phyloP scores from a whole-genome alignment of 2,113 vertebrate species.

The Lanius ludovicianus region DNA sequence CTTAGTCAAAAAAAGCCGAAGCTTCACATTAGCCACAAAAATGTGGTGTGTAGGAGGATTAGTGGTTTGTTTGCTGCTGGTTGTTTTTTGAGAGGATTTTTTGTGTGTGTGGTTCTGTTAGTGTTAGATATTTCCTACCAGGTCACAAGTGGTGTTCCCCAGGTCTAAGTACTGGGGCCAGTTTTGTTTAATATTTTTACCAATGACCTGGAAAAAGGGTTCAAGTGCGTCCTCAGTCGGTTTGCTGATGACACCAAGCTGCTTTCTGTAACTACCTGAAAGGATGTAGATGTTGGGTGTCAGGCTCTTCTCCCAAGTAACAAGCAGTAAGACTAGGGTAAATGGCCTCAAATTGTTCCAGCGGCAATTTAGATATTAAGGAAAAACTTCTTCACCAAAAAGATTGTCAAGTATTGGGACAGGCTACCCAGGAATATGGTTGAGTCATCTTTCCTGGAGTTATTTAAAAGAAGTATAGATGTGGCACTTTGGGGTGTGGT shows the following conservation, averaged over 20 bases:
- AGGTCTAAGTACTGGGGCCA: fast-evolving
- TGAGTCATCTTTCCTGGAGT: not conserved
- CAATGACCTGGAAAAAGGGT: not conserved
- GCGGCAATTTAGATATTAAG: not conserved
- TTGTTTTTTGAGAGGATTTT: fast-evolving
- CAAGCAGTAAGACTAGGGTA: not conserved
- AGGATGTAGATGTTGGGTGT: not conserved
- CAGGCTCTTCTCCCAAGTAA: not conserved
- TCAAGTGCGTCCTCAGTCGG: not conserved
- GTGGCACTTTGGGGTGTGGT: not conserved
- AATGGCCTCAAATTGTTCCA: not conserved
- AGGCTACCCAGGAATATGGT: not conserved
- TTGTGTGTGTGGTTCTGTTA: not conserved
- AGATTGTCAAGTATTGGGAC: not conserved
- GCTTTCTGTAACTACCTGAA: not conserved
- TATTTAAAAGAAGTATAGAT: not conserved
- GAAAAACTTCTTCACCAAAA: not conserved
- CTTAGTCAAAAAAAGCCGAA: not conserved
- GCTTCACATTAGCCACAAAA: not conserved
- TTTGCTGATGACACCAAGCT: not conserved
- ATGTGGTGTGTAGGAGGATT: not conserved
- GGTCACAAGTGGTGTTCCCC: not conserved
- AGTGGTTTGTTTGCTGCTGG: not conserved
- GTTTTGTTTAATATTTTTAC: not conserved
- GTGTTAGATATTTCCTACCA: not conserved